These are phyloP conservation scores for Bubalus kerabau DNA, from an alignment of 2,113 vertebrate species.

Conservation along the genomic window DNA sequence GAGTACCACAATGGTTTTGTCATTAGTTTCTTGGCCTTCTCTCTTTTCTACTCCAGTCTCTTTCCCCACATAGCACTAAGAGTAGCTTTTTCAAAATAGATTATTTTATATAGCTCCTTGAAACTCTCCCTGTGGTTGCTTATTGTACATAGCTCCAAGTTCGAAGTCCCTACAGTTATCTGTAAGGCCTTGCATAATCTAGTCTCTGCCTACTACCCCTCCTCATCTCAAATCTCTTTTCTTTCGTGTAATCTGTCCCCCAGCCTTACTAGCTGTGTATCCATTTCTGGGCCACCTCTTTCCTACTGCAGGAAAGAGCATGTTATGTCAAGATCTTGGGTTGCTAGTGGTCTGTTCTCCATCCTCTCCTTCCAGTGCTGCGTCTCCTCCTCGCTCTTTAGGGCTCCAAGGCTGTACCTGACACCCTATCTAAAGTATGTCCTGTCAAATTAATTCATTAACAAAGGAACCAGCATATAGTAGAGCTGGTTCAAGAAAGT, in stretches of 20 bases:
- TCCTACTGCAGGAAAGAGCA: neutral
- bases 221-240: neutral
- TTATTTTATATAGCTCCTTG: neutral
- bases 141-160: neutral
- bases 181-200: neutral
- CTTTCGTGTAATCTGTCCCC: neutral
- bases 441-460: neutral
- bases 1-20: neutral
- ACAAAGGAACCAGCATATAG: neutral
- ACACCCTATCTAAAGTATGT: neutral
- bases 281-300: neutral
- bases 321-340: neutral
- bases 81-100: neutral
- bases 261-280: neutral
- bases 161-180: neutral
- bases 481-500: neutral
- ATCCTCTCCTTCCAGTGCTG: neutral
- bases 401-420: neutral
- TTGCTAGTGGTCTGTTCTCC: neutral
- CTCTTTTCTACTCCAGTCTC: neutral
- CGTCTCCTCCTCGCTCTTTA: neutral
- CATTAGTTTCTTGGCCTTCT: neutral
- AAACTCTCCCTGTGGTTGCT: neutral
- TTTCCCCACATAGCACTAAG: neutral
- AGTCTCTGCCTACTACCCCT: neutral